Evolutionary conservation across 2,888 invertebrate genomes (phyloP).

Genomic region (Heliconius cydno): DNA sequence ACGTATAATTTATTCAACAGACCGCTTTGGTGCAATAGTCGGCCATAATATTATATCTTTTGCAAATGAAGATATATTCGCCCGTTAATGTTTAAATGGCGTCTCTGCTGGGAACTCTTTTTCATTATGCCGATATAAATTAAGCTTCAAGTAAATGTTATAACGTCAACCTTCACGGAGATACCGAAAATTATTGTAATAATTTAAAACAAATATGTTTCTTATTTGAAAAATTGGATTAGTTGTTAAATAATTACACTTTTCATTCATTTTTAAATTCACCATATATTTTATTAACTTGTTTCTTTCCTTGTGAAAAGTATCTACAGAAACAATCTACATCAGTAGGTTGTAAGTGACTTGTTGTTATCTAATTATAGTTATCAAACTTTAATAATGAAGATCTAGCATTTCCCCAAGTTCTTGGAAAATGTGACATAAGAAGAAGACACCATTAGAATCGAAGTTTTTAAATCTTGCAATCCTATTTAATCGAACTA

Average conservation of each 20-base stretch:
- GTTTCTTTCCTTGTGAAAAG: too few relatives aligned
- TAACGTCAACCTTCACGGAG: neutral
- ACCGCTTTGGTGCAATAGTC: conserved; percentile 57
- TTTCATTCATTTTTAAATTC: too few relatives aligned
- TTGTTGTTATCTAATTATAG: too few relatives aligned
- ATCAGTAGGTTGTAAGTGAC: too few relatives aligned
- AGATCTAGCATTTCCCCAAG: too few relatives aligned
- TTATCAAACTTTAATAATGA: too few relatives aligned
- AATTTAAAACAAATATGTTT: conserved; percentile 4
- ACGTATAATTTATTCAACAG: neutral
- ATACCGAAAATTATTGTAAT: conserved; percentile 13
- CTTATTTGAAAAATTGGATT: too few relatives aligned
- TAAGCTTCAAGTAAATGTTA: conserved; percentile 35
- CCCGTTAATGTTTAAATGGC: conserved; percentile 54
- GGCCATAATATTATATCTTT: conserved; percentile 47
- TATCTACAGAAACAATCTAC: too few relatives aligned
- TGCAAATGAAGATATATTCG: conserved; percentile 71
- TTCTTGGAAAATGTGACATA: neutral
- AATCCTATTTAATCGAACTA: too few relatives aligned
- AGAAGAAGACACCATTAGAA: neutral
- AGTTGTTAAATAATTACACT: too few relatives aligned
- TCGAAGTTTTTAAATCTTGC: too few relatives aligned
- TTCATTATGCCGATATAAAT: conserved; percentile 46
- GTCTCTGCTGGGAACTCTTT: conserved; percentile 48
- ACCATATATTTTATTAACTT: too few relatives aligned